phyloP scores from a whole-genome alignment of 2,888 invertebrate genomes.

The Monochamus alternatus region DNA sequence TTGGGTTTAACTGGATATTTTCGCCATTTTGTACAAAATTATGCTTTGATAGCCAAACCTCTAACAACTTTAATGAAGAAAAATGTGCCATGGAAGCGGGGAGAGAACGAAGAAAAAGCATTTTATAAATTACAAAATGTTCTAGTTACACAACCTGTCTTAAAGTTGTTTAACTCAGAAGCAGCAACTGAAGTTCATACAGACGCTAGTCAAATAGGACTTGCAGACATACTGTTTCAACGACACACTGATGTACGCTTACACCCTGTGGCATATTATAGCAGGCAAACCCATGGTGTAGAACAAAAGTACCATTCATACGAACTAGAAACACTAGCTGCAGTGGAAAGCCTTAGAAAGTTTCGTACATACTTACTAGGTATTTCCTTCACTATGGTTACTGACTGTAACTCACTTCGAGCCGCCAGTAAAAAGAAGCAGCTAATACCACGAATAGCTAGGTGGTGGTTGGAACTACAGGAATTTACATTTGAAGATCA shows the following conservation, averaged over 20 bases:
- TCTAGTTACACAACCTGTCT: constrained; percentile 42
- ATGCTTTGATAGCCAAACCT: constrained; percentile 43
- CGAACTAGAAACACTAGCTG: constrained; percentile 65
- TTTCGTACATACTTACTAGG: constrained; percentile 63
- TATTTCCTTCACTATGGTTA: constrained; percentile 58
- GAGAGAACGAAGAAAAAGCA: constrained; percentile 39
- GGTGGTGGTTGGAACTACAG: constrained; percentile 52
- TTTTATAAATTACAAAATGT: constrained; percentile 44
- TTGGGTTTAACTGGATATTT: constrained; percentile 15
- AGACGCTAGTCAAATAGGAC: constrained; percentile 56
- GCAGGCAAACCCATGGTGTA: constrained; percentile 58
- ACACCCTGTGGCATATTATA: constrained; percentile 61
- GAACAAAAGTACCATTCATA: constrained; percentile 64
- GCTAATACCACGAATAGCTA: constrained; percentile 55
- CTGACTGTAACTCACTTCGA: constrained; percentile 63
- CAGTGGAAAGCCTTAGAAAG: constrained; percentile 60
- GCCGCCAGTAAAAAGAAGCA: constrained; percentile 58
- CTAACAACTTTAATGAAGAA: constrained; percentile 52
- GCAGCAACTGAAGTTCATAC: constrained; percentile 59
- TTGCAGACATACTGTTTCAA: not conserved
- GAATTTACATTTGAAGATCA: constrained; percentile 52
- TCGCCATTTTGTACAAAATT: not conserved
- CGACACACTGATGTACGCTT: constrained; percentile 22
- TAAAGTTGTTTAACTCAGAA: constrained; percentile 51
- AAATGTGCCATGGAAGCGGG: constrained; percentile 45